Evolutionary conservation across 64 coral and sea anemone species (phyloP).

Genomic region (Stylophora pistillata): DNA sequence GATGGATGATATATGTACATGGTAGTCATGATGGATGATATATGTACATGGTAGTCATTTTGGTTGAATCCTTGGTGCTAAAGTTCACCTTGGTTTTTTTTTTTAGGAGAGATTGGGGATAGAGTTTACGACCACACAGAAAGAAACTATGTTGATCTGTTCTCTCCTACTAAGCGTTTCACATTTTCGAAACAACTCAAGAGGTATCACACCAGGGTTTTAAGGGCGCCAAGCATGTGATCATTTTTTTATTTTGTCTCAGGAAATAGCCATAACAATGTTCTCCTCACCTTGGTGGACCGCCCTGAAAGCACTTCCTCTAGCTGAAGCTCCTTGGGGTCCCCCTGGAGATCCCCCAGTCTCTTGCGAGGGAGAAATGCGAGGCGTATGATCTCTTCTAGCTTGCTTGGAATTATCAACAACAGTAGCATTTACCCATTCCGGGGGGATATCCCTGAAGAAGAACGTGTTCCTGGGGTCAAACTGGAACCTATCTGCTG

Average conservation of each 20-base stretch:
- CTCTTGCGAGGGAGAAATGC: neutral
- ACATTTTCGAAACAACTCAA: neutral
- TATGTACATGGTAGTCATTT: too few relatives aligned
- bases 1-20: too few relatives aligned
- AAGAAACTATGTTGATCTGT: too few relatives aligned
- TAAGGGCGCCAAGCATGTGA: neutral
- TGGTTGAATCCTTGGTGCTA: too few relatives aligned
- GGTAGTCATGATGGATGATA: too few relatives aligned
- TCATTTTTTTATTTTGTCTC: too few relatives aligned
- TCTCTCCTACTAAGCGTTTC: too few relatives aligned
- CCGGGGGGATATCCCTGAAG: conserved; percentile 28
- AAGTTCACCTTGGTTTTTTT: too few relatives aligned
- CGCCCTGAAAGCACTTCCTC: conserved; percentile 73
- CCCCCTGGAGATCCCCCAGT: neutral
- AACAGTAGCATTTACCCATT: neutral
- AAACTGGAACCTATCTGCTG: conserved; percentile 33
- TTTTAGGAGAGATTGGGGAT: too few relatives aligned
- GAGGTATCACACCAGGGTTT: neutral
- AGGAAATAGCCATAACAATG: too few relatives aligned
- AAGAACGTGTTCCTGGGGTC: conserved; percentile 33
- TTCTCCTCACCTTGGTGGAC: conserved; percentile 58
- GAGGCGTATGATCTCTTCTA: conserved; percentile 6
- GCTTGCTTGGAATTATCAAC: conserved; percentile 1
- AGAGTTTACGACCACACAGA: too few relatives aligned
- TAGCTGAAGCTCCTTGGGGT: conserved; percentile 2